Conservation (phyloP, 2,113 vertebrate genomes). For the Amia ocellicauda region DNA sequence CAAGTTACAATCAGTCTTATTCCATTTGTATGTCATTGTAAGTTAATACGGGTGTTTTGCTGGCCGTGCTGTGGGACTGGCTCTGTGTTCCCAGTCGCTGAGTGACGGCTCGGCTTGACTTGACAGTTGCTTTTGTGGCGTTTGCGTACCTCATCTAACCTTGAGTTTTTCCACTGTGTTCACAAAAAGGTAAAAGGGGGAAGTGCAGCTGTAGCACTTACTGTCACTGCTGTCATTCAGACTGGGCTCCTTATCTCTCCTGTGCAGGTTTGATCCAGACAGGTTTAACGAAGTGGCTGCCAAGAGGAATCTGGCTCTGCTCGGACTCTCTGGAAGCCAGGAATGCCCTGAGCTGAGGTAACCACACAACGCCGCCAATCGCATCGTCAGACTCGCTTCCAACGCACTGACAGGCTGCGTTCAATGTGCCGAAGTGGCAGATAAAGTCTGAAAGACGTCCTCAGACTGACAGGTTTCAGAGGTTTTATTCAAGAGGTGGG, state of each 20-base stretch:
- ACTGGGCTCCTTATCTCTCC: not conserved
- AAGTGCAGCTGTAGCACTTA: too few species aligned
- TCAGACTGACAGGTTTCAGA: not conserved
- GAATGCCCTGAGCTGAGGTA: conserved; percentile 91
- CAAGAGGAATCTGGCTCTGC: conserved; percentile 76
- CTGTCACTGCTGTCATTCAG: not conserved
- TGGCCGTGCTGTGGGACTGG: too few species aligned
- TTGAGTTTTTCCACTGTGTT: not conserved
- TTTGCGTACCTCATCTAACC: not conserved
- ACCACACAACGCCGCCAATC: conserved; percentile 8
- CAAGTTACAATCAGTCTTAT: too few species aligned
- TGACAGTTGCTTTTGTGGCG: not conserved
- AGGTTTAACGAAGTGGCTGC: conserved; percentile 79
- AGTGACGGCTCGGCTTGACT: not conserved
- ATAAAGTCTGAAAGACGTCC: not conserved
- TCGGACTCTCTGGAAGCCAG: conserved; percentile 89
- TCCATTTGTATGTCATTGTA: too few species aligned
- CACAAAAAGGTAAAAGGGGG: not conserved
- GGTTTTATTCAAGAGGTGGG: not conserved
- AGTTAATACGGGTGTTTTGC: too few species aligned
- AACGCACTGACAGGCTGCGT: not conserved
- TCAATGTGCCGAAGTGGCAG: not conserved
- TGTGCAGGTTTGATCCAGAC: conserved; percentile 82
- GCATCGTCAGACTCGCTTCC: not conserved
- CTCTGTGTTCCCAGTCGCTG: not conserved